These are phyloP conservation scores for Mylabris sibirica DNA, from an alignment of 2,888 invertebrate species.

Conservation along the genomic window DNA sequence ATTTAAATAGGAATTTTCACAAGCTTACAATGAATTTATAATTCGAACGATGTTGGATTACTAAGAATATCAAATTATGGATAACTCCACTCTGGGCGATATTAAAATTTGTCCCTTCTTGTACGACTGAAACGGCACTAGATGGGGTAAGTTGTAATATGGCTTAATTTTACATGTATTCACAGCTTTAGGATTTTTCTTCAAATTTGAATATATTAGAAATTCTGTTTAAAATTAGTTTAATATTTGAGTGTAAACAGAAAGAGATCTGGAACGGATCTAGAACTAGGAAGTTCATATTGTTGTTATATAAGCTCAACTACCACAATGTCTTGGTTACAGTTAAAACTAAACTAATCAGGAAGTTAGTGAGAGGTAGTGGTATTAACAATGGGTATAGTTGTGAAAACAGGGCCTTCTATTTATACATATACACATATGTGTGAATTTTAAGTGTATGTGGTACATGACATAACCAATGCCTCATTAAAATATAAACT, in stretches of 20 bases:
- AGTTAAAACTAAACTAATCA: constrained; percentile 35
- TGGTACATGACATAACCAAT: constrained; percentile 34
- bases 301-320: neutral
- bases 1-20: constrained; percentile 8
- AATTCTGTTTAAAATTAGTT: neutral
- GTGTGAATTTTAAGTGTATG: neutral
- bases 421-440: constrained; percentile 17
- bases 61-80: neutral
- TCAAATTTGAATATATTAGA: neutral
- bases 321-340: constrained; percentile 11
- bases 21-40: neutral
- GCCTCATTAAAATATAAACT: constrained; percentile 52
- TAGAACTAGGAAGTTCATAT: neutral
- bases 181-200: too few species aligned
- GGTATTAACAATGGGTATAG: constrained; percentile 24
- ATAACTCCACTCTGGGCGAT: neutral
- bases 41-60: neutral
- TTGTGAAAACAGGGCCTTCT: constrained; percentile 27
- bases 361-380: constrained; percentile 25
- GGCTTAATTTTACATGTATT: neutral
- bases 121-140: neutral
- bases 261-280: neutral
- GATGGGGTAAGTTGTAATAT: neutral
- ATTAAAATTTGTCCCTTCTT: neutral
- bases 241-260: neutral